These are phyloP conservation scores for Cacatua alba DNA, from an alignment of 2,113 vertebrate species.

Conservation along the genomic window DNA sequence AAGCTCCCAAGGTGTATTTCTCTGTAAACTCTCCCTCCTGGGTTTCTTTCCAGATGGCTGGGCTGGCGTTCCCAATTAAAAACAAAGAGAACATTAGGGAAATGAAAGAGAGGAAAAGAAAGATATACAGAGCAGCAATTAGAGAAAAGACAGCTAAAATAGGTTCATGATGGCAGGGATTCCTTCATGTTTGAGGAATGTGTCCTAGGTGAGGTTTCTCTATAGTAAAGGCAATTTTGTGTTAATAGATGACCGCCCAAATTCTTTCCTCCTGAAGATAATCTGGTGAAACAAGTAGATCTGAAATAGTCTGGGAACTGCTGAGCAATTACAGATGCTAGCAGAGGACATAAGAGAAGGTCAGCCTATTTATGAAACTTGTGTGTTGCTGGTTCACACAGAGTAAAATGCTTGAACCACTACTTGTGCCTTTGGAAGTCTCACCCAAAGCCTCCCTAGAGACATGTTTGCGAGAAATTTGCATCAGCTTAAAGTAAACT, in stretches of 20 bases:
- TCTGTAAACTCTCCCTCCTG: constrained; percentile 36
- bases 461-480: not conserved
- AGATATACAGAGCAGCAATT: constrained; percentile 73
- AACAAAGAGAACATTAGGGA: constrained; percentile 61
- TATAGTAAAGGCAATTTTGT: constrained; percentile 56
- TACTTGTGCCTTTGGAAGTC: not conserved
- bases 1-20: constrained; percentile 57
- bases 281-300: constrained; percentile 26
- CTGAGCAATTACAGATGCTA: constrained; percentile 39
- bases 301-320: not conserved
- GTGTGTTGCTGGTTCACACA: not conserved
- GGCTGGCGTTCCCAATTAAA: constrained; percentile 58
- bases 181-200: constrained; percentile 72
- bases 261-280: constrained; percentile 64
- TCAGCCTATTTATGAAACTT: not conserved
- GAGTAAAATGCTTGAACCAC: not conserved
- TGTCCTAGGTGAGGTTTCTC: constrained; percentile 57
- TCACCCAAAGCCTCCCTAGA: not conserved
- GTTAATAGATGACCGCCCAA: constrained; percentile 43
- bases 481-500: not conserved
- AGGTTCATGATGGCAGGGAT: constrained; percentile 74
- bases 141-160: constrained; percentile 77
- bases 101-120: constrained; percentile 51
- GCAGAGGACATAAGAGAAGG: not conserved
- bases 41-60: constrained; percentile 70